phyloP scores from a whole-genome alignment of 1,140 invertebrate species.

The Hetaerina americana region DNA sequence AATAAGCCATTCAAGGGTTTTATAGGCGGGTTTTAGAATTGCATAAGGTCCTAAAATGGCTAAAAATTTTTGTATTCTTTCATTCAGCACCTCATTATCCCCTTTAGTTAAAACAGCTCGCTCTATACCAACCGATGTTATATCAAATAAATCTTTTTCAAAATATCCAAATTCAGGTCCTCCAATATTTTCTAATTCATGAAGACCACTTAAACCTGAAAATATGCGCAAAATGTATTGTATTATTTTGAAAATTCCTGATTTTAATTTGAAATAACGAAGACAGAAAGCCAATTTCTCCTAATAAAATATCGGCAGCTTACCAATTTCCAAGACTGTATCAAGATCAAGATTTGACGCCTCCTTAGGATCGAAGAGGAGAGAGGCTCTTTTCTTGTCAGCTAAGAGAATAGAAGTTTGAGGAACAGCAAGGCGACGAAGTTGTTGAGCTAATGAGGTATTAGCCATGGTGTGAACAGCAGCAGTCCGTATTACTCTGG shows the following conservation, averaged over 20 bases:
- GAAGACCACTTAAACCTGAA: constrained; percentile 45
- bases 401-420: constrained; percentile 57
- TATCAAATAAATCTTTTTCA: constrained; percentile 59
- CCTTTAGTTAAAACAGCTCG: constrained; percentile 59
- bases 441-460: constrained; percentile 70
- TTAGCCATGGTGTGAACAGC: no score
- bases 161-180: constrained; percentile 56
- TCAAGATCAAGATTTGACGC: constrained; percentile 71
- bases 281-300: constrained; percentile 6
- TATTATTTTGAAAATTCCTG: constrained; percentile 3
- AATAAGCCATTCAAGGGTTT: constrained; percentile 87
- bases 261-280: constrained; percentile 8
- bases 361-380: constrained; percentile 79
- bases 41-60: constrained; percentile 75
- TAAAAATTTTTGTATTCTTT: constrained; percentile 66
- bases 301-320: constrained; percentile 15
- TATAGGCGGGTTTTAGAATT: constrained; percentile 65
- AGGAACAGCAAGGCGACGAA: constrained; percentile 63
- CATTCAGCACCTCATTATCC: constrained; percentile 62
- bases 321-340: constrained; percentile 71
- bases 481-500: no score
- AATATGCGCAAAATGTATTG: constrained; percentile 17
- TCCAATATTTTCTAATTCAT: constrained; percentile 57
- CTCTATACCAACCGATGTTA: constrained; percentile 58
- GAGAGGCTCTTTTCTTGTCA: constrained; percentile 53